Evolutionary conservation across 2,888 invertebrate genomes (phyloP).

Genomic region (Drosophila longiperda): DNA sequence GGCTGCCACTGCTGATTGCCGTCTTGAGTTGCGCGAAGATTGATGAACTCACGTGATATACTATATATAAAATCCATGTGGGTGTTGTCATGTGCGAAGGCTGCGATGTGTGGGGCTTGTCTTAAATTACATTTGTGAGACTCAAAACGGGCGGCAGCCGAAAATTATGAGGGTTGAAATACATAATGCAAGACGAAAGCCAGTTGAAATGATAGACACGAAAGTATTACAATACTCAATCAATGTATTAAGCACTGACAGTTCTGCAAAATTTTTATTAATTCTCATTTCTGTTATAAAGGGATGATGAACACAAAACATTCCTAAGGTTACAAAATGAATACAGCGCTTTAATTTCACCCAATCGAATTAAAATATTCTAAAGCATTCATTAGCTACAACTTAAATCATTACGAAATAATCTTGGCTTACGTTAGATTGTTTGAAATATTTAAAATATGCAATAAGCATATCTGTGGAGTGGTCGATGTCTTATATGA

Average conservation of each 20-base stretch:
- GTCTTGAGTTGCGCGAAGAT: conserved; percentile 53
- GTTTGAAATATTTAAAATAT: background rate
- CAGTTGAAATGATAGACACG: conserved; percentile 33
- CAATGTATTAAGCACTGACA: conserved; percentile 46
- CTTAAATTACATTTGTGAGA: conserved; percentile 56
- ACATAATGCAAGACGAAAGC: conserved; percentile 8
- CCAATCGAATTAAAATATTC: background rate
- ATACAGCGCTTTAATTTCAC: background rate
- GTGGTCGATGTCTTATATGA: background rate
- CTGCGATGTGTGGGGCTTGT: conserved; percentile 14
- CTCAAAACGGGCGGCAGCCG: conserved; percentile 7
- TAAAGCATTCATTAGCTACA: background rate
- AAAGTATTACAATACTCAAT: conserved; percentile 45
- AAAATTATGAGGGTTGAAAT: conserved; percentile 27
- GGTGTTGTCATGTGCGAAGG: conserved; percentile 2
- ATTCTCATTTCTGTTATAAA: background rate
- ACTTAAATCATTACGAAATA: background rate
- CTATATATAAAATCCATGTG: conserved; percentile 18
- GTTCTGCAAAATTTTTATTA: conserved; percentile 24
- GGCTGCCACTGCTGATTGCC: conserved; percentile 48
- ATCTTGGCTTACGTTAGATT: background rate
- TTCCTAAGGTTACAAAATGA: too few species aligned
- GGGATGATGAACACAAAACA: background rate
- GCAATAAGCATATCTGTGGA: background rate
- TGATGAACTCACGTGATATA: conserved; percentile 61